phyloP scores from a whole-genome alignment of 2,113 vertebrate species.

The Rhinopomastus cyanomelas region DNA sequence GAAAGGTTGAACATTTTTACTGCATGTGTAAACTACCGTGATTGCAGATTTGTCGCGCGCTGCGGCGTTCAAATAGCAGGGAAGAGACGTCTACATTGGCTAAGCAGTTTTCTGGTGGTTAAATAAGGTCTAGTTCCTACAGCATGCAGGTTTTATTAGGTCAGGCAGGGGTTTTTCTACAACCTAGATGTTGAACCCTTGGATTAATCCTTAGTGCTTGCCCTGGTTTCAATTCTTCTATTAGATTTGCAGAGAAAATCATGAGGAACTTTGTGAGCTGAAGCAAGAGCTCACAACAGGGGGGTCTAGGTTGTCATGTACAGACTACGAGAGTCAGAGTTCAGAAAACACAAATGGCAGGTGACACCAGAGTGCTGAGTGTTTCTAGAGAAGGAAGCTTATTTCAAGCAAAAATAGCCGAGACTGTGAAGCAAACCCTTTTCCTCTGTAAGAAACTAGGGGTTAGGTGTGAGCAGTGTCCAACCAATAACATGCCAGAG shows the following conservation, averaged over 20 bases:
- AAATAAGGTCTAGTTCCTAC: slow-evolving; percentile 28
- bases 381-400: neutral
- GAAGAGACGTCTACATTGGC: slow-evolving; percentile 55
- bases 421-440: neutral
- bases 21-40: neutral
- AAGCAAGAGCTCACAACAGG: neutral
- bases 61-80: slow-evolving; percentile 9
- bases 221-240: slow-evolving; percentile 16
- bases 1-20: slow-evolving; percentile 32
- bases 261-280: neutral
- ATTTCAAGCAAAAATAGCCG: neutral
- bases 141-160: slow-evolving; percentile 17
- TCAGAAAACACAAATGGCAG: neutral
- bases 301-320: neutral
- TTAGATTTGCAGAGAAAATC: slow-evolving; percentile 3
- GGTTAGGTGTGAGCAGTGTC: neutral
- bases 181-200: slow-evolving; percentile 4
- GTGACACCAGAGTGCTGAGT: neutral
- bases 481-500: neutral
- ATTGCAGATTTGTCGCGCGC: slow-evolving; percentile 35
- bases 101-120: slow-evolving; percentile 31
- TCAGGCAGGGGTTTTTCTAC: neutral
- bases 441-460: neutral
- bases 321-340: neutral
- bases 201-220: slow-evolving; percentile 23